phyloP scores from a whole-genome alignment of 2,113 vertebrate species.

The Propithecus coquereli region DNA sequence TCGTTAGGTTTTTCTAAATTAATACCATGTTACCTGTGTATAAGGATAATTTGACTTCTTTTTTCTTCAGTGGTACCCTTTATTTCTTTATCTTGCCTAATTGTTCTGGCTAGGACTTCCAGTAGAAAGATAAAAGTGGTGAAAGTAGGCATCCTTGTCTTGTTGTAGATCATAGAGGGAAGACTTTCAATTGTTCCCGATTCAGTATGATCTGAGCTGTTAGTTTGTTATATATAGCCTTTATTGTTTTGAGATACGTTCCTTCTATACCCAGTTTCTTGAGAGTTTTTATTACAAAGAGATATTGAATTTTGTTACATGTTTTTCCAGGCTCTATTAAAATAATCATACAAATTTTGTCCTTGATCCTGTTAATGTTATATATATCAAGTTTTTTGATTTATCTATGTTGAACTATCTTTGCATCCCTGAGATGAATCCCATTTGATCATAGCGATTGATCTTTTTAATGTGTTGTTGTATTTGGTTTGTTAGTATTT shows the following conservation, averaged over 20 bases:
- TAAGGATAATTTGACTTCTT: not conserved
- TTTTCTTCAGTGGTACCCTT: not conserved
- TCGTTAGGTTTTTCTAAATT: not conserved
- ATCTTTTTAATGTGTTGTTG: not conserved
- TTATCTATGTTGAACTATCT: not conserved
- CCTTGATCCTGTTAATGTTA: not conserved
- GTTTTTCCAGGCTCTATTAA: not conserved
- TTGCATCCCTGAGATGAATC: not conserved
- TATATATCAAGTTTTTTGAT: not conserved
- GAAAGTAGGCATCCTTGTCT: not conserved
- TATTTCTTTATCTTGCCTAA: not conserved
- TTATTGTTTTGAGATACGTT: not conserved
- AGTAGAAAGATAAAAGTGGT: not conserved
- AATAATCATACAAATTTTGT: not conserved
- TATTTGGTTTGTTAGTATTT: not conserved
- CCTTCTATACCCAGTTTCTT: not conserved
- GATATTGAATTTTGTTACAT: not conserved
- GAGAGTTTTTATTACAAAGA: not conserved
- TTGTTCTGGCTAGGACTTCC: not conserved
- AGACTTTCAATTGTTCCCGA: not conserved
- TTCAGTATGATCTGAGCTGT: not conserved
- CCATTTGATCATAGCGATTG: not conserved
- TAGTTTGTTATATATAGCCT: not conserved
- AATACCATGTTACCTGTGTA: not conserved
- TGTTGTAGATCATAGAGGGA: not conserved